phyloP scores from a whole-genome alignment of 2,888 invertebrate species.

The Lasius fuliginosus region DNA sequence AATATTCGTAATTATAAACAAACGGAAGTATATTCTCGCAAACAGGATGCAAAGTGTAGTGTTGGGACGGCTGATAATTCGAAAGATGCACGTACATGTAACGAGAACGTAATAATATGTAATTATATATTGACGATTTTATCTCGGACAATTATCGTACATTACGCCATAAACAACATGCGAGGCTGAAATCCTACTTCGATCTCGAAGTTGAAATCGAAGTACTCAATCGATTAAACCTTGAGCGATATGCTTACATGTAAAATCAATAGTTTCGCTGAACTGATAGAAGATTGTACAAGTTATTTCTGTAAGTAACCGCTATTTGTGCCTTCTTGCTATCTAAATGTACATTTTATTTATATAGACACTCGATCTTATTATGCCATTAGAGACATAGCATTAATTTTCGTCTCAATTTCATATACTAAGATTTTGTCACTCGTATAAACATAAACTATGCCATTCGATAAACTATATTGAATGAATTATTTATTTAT shows the following conservation, averaged over 20 bases:
- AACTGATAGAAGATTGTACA: neutral
- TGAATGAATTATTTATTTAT: constrained; percentile 6
- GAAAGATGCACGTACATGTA: constrained; percentile 31
- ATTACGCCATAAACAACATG: constrained; percentile 48
- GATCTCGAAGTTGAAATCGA: constrained; percentile 41
- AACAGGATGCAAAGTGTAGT: constrained; percentile 20
- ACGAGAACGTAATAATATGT: constrained; percentile 48
- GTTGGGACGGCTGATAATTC: constrained; percentile 30
- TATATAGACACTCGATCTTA: neutral
- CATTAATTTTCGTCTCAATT: constrained; percentile 30
- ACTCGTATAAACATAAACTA: constrained; percentile 11
- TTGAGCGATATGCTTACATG: constrained; percentile 23
- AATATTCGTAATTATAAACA: constrained; percentile 18
- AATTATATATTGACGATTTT: constrained; percentile 53
- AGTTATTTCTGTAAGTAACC: neutral
- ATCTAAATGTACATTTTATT: neutral
- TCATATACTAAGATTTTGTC: constrained; percentile 2
- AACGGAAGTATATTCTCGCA: constrained; percentile 31
- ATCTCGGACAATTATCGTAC: constrained; percentile 49
- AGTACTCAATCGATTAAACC: constrained; percentile 43
- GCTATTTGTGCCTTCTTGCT: neutral
- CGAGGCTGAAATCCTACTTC: constrained; percentile 16
- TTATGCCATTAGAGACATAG: neutral
- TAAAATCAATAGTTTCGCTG: constrained; percentile 11
- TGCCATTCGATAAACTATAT: neutral